Percentiles rank a stretch among this genome's conserved stretches.
Conservation (phyloP, 2,888 invertebrate genomes). For the Pyrrhia umbra region DNA sequence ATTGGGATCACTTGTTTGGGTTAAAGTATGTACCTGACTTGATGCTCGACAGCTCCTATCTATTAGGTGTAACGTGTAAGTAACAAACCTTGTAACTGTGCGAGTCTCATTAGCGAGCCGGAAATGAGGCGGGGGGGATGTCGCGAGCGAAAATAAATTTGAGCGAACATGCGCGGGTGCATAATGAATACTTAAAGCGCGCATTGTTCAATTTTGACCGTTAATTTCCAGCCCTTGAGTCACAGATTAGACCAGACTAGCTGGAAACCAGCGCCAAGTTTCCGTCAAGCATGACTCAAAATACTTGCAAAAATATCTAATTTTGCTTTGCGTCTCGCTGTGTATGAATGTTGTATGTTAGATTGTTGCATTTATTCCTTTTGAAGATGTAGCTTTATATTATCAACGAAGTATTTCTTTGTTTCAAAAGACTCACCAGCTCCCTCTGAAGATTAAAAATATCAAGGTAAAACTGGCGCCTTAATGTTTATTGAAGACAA, state of each 20-base stretch:
- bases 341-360: neutral
- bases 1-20: conserved; percentile 12
- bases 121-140: conserved; percentile 71
- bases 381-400: conserved; percentile 26
- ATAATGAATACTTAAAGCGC: conserved; percentile 68
- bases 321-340: neutral
- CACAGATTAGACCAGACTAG: neutral
- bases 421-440: conserved; percentile 26
- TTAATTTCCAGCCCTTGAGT: conserved; percentile 43
- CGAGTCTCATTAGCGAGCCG: conserved; percentile 72
- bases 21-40: conserved; percentile 12
- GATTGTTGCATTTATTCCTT: neutral
- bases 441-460: conserved; percentile 31
- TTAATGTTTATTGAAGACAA: conserved; percentile 39
- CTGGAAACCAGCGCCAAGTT: neutral
- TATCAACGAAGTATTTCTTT: conserved; percentile 12
- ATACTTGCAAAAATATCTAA: neutral
- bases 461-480: conserved; percentile 24
- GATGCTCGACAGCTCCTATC: conserved; percentile 38
- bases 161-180: conserved; percentile 66
- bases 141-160: conserved; percentile 72
- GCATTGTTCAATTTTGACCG: conserved; percentile 59
- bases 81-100: conserved; percentile 56
- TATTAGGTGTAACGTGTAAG: conserved; percentile 51
- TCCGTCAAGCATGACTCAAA: neutral